Base-by-base conservation (phyloP, 2,888 invertebrate species). In the Thereva nobilitata region DNA sequence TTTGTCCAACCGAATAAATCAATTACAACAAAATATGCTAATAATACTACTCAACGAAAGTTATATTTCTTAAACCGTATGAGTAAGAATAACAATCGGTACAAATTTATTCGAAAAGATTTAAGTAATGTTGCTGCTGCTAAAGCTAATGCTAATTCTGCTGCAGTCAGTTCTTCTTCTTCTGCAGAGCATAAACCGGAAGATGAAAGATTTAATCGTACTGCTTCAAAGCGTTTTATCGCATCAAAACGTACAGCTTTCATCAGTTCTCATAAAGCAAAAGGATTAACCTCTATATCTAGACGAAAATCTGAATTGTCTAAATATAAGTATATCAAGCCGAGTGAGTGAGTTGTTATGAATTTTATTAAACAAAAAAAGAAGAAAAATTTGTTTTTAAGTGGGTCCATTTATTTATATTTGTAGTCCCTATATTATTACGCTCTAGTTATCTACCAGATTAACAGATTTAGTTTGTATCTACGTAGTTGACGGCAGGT, bases 1-100 rank as follows among this genome's bases (percentile, higher is more conserved):
- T 23, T 64, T 66, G 47, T 56, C 57, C 63, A 66, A 52, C 57
- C 52, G 40, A 67, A 67, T 57, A 69, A 67, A n/a, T 45, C 52
- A 63, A 54, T 63, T 41, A 63, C 40, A 47, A 63, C 42, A 42
- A 47, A 10, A 47, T 12, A 52, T 64, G 53, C 41, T 37, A 64
- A 64, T 23, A 23, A 23, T 64, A 64, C 64, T 64, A 64, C 64
- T 64, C 64, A 64, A 64, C 64, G 64, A 64, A 64, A 64, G 64
- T 64, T 64, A 38, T 53, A 64, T 53, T 41, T 37, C 53, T 64
- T 64, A 37, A 64, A 53, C 44, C 50, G 34, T 23, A n/a, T 41
- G 35, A 10, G 35, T 63, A 50, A 49, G 41, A 63, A 44, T 44
- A 52, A 44, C 9, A 53, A 42, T 53, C 64, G 64, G 42, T 64